These are phyloP conservation scores for Eristalis tenax DNA, from an alignment of 2,888 invertebrate genomes.

Conservation along the genomic window DNA sequence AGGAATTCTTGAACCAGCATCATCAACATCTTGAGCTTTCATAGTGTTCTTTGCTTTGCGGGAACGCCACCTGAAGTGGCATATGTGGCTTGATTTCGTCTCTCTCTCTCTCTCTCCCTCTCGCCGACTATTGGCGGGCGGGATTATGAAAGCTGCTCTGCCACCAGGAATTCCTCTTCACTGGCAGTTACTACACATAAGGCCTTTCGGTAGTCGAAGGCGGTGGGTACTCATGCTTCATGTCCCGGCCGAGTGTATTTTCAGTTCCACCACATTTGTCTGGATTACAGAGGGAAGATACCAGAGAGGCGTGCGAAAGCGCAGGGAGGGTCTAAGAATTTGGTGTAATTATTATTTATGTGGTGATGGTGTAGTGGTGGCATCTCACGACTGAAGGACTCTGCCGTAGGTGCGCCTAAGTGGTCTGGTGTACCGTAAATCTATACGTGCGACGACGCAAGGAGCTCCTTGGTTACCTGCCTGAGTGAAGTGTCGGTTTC, in stretches of 20 bases:
- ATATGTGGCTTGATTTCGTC: slow-evolving; percentile 64
- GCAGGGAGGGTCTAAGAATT: slow-evolving; percentile 24
- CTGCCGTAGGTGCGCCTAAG: slow-evolving; percentile 30
- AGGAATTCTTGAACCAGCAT: slow-evolving; percentile 52
- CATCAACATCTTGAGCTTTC: slow-evolving; percentile 66
- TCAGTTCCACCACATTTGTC: slow-evolving; percentile 25
- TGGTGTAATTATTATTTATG: slow-evolving; percentile 64
- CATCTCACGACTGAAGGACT: slow-evolving; percentile 22
- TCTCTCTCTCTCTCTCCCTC: slow-evolving; percentile 12
- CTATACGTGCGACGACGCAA: background rate
- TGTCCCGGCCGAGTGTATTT: slow-evolving; percentile 4
- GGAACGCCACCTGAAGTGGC: slow-evolving; percentile 59
- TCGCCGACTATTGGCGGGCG: background rate
- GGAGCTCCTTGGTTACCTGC: slow-evolving; percentile 24
- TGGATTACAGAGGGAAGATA: slow-evolving; percentile 20
- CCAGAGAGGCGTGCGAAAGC: background rate
- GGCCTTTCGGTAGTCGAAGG: slow-evolving; percentile 1
- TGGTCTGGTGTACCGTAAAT: slow-evolving; percentile 57
- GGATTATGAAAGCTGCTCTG: slow-evolving; percentile 33
- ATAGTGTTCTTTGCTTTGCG: slow-evolving; percentile 62
- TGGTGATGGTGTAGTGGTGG: slow-evolving; percentile 9
- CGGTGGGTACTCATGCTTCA: slow-evolving; percentile 1
- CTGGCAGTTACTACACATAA: slow-evolving; percentile 3
- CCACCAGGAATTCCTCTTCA: background rate
- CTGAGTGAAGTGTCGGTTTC: background rate